A percentile compares a stretch with the other conserved stretches of the same genome.
Conservation (phyloP, 2,797 vertebrate genomes). For the Syncerus caffer region DNA sequence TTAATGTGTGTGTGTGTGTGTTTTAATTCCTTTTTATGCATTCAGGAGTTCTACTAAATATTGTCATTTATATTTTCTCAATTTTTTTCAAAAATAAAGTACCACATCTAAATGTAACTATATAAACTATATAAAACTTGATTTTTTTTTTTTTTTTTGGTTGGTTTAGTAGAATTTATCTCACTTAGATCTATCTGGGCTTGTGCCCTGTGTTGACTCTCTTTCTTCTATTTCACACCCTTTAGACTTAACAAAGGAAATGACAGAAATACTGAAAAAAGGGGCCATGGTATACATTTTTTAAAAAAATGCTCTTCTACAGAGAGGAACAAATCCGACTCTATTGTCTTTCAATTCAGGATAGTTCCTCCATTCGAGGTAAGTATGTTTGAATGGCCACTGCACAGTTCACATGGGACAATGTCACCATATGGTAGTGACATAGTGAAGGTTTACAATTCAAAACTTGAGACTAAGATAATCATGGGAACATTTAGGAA, state of each 20-base stretch:
- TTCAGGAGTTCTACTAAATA: neutral
- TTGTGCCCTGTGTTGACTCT: neutral
- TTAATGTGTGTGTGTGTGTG: neutral
- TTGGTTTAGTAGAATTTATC: neutral
- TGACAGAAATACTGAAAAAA: neutral
- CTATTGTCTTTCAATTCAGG: neutral
- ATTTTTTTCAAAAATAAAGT: neutral
- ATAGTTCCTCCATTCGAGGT: no score
- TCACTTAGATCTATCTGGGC: neutral
- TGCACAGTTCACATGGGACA: neutral
- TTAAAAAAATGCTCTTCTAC: neutral
- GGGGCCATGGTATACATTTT: neutral
- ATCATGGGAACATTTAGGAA: neutral
- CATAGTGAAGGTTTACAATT: neutral
- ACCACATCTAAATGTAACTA: neutral
- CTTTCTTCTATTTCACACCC: neutral
- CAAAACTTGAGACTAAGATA: neutral
- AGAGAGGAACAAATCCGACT: neutral
- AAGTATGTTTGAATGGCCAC: neutral
- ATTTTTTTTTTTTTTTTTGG: neutral
- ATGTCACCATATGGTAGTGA: neutral
- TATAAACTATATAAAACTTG: neutral
- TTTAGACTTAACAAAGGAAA: neutral
- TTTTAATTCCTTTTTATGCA: neutral
- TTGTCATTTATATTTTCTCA: neutral